A percentile compares a stretch with the other conserved stretches of the same genome.
Evolutionary conservation across 2,113 vertebrate genomes (phyloP).

Genomic region (Elaphurus davidianus): DNA sequence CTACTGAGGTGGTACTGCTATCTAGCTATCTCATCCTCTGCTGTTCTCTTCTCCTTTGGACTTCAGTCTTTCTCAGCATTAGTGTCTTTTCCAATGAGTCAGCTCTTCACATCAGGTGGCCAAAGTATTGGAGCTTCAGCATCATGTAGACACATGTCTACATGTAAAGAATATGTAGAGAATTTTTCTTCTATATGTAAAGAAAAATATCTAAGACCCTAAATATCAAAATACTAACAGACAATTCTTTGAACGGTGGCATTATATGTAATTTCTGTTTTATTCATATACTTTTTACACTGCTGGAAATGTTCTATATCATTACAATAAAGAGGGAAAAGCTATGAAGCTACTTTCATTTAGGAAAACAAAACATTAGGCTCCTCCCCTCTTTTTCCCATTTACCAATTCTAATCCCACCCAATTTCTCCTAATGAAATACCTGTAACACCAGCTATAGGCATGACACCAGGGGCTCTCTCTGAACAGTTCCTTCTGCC

Average conservation of each 20-base stretch:
- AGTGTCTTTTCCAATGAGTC: neutral
- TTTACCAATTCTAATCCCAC: neutral
- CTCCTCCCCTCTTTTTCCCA: neutral
- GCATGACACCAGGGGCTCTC: no score
- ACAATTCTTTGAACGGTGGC: neutral
- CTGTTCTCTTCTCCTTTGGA: neutral
- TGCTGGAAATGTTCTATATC: neutral
- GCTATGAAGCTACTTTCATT: neutral
- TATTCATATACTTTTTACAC: neutral
- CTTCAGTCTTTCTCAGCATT: neutral
- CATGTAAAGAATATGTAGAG: neutral
- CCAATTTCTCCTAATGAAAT: neutral
- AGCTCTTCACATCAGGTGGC: neutral
- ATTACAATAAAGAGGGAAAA: neutral
- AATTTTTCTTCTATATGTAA: neutral
- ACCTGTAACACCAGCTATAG: neutral
- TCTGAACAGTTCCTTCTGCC: neutral
- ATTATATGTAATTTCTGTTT: neutral
- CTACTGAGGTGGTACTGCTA: neutral
- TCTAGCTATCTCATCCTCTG: neutral
- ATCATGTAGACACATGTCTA: neutral
- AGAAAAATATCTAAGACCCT: conserved; percentile 13
- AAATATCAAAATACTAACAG: neutral
- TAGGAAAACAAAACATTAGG: neutral
- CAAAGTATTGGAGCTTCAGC: neutral